Evolutionary conservation across 2,797 vertebrate species (phyloP), one percentile per base, ranked within the genome.

Genomic region (Myotis pilosus): DNA sequence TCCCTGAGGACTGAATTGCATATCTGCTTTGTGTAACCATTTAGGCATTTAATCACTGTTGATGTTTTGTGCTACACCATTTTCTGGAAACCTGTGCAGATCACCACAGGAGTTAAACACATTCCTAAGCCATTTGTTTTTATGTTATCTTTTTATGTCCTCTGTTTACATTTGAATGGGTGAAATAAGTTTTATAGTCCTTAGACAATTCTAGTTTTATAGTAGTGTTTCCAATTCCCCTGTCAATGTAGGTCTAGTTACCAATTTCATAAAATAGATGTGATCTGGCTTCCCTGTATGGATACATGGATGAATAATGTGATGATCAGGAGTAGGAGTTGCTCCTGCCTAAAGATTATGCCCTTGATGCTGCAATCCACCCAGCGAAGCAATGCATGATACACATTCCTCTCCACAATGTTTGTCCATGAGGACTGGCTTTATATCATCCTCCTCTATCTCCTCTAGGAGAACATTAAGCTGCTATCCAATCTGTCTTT

Each of bases 21-120:
- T 20, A 62, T 87, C 85, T 85, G 79, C 68, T 15, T 64, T 79
- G 62, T 11, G 92, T 78, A 62, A 86, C 71, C 53, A 49, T 22
- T 44, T 41, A 79, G 47, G 72, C 51, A 84, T 93, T 96, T 95
- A 95, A 91, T 94, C 87, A 96, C 28, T 71, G 15, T 13, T 94
- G 53, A 89, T 97, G 87, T 55, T 94, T 96, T 75, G 0, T 41
- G 49, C 25, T 53, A 66, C 22, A 47, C 6, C 62, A 30, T 94
- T 97, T 96, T 96, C 93, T 94, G 62, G 85, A 96, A 88, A 88
- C 47, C 91, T 83, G 8, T 55, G 47, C 82, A 94, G n/a, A 87
- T 85, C 66, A 74, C 83, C 33, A 38, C 11, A 87, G 83, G 69
- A 93, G 36, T 81, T 74, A 28, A 75, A 74, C 53, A 66, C 17